These are phyloP conservation scores for Phlogophora meticulosa DNA, from an alignment of 2,888 invertebrate species.

Conservation along the genomic window DNA sequence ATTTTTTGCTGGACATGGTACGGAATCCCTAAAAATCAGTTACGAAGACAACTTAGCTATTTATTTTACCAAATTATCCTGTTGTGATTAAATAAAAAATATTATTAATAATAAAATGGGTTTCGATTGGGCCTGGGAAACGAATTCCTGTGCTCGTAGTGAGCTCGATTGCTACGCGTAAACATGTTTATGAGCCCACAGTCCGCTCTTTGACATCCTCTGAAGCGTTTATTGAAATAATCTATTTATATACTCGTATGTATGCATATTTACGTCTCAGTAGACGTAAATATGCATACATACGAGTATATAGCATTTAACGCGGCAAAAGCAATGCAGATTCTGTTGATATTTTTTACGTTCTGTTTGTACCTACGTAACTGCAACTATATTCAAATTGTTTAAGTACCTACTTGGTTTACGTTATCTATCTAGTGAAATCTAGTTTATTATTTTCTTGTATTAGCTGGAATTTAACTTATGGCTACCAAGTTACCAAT, in stretches of 20 bases:
- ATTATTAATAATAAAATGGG: constrained; percentile 57
- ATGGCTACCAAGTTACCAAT: no score
- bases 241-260: constrained; percentile 66
- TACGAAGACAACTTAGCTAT: neutral
- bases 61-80: constrained; percentile 9
- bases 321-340: constrained; percentile 30
- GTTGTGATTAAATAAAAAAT: constrained; percentile 3
- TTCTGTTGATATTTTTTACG: constrained; percentile 6
- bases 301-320: no score
- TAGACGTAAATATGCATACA: constrained; percentile 45
- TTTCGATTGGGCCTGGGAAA: constrained; percentile 61
- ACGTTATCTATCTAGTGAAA: no score
- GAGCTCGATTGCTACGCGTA: constrained; percentile 51
- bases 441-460: neutral
- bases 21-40: neutral
- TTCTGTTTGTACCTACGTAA: neutral
- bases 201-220: constrained; percentile 68
- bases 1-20: no score
- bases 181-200: constrained; percentile 69
- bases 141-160: constrained; percentile 56
- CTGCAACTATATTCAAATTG: neutral
- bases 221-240: constrained; percentile 66
- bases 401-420: no score
- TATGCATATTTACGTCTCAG: constrained; percentile 51
- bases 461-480: neutral